These are phyloP conservation scores for Limenitis camilla DNA, from an alignment of 2,888 invertebrate genomes.

Conservation along the genomic window DNA sequence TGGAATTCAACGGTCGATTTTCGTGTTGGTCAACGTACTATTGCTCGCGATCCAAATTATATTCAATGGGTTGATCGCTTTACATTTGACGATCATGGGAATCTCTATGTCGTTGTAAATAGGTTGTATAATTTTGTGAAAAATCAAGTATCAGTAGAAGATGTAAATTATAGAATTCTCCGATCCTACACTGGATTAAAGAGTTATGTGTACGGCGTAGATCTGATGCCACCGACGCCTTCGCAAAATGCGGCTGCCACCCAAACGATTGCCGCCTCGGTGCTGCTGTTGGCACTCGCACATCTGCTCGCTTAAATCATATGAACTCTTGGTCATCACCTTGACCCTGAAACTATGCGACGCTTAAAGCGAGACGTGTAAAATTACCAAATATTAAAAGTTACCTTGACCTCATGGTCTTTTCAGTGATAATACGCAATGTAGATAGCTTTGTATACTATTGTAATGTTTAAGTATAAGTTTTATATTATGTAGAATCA, in stretches of 20 bases:
- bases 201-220: constrained; percentile 77
- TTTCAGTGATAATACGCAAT: constrained; percentile 61
- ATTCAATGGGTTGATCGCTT: constrained; percentile 85
- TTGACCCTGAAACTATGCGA: constrained; percentile 39
- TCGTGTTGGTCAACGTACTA: constrained; percentile 75
- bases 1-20: constrained; percentile 79
- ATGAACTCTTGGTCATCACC: constrained; percentile 28
- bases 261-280: constrained; percentile 43
- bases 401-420: constrained; percentile 66
- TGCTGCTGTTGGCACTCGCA: constrained; percentile 49
- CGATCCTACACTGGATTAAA: constrained; percentile 75
- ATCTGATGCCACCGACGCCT: constrained; percentile 32
- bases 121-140: constrained; percentile 79
- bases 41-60: constrained; percentile 78
- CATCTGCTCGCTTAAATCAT: constrained; percentile 56
- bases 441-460: constrained; percentile 62
- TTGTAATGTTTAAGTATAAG: constrained; percentile 28
- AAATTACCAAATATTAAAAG: constrained; percentile 69
- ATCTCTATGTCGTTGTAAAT: constrained; percentile 80
- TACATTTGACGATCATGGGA: constrained; percentile 78
- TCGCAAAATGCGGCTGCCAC: constrained; percentile 39
- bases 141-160: constrained; percentile 71
- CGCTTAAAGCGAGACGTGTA: constrained; percentile 55
- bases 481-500: constrained; percentile 26
- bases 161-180: constrained; percentile 80